Conservation (phyloP, 2,888 invertebrate genomes). For the Chrysolina haemoptera region DNA sequence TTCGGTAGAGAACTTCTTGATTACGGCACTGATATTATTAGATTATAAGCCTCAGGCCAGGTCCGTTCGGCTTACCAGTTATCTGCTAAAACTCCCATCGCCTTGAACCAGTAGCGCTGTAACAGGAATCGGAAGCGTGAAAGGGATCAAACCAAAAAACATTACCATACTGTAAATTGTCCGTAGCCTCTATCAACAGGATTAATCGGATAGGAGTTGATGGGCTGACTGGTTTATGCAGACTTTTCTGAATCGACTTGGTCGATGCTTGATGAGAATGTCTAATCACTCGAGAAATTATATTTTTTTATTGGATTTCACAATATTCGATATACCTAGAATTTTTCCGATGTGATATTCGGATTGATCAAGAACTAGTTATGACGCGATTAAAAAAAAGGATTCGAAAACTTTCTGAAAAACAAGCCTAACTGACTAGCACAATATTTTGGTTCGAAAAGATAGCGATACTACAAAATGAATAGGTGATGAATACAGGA, state of each 20-base stretch:
- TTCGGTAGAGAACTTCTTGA: conserved; percentile 58
- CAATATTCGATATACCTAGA: not conserved
- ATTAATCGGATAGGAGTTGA: conserved; percentile 12
- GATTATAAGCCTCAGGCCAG: conserved; percentile 61
- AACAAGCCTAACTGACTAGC: too few relatives aligned
- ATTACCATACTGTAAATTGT: conserved; percentile 35
- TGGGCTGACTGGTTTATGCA: conserved; percentile 1
- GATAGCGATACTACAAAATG: too few relatives aligned
- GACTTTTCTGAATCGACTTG: not conserved
- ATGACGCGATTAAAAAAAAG: too few relatives aligned
- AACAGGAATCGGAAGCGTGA: conserved; percentile 34
- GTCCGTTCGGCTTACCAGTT: conserved; percentile 53
- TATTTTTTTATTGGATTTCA: not conserved
- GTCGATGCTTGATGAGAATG: not conserved
- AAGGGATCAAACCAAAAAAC: conserved; percentile 38
- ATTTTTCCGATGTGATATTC: too few relatives aligned
- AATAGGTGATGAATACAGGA: too few relatives aligned
- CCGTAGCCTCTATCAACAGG: conserved; percentile 32
- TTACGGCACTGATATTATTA: conserved; percentile 65
- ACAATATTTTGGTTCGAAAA: too few relatives aligned
- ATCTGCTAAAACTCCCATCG: conserved; percentile 50
- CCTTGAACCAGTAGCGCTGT: conserved; percentile 38
- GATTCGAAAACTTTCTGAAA: too few relatives aligned
- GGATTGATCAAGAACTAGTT: too few relatives aligned
- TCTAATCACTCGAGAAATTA: not conserved